Base-by-base conservation (phyloP, 2,888 invertebrate genomes). In the Tricholauxania praeusta region DNA sequence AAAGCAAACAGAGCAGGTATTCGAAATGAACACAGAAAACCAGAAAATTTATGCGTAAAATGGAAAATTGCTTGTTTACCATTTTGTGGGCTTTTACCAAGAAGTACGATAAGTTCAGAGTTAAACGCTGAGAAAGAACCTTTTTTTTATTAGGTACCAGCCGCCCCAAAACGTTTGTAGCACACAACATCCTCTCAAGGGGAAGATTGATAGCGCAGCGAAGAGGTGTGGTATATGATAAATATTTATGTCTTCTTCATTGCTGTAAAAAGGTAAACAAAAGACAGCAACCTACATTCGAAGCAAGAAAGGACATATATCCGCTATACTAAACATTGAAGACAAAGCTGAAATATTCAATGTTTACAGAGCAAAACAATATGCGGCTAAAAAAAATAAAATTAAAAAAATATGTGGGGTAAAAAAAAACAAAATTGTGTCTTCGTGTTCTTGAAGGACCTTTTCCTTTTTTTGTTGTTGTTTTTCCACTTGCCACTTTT, bases 181-280 rank as follows among this genome's bases (percentile, higher is more conserved):
- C 39, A 39, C 39, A 39, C 7, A 39, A 10, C 39, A 10, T 4
- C 10, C n/a, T 62, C 62, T 39, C 39, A 32, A 32, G 62, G 62
- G 39, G 39, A 22, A 39, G 62, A 47, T 62, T 10, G 39, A 39
- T 39, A 10, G 39, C 39, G 7, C 39, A 39, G 10, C 39, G n/a
- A n/a, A 10, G 39, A 39, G 39, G 39, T 39, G 12, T 39, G 22
- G 62, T 32, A 17, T 39, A 59, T 64, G 64, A 75, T 75, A 75
- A 71, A 72, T 72, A 75, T 75, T 72, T 75, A 75, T 71, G 75
- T 72, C 72, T 72, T n/a, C 39, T 39, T 47, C 39, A 39, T 39
- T 39, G 48, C 28, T 52, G 63, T 51, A 22, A 70, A 69, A 75
- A 68, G 64, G 71, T 72, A 75, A 75, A 75, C 71, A 72, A 72